Evolutionary conservation across 2,888 invertebrate genomes (phyloP).

Genomic region (Pachymerium ferrugineum): DNA sequence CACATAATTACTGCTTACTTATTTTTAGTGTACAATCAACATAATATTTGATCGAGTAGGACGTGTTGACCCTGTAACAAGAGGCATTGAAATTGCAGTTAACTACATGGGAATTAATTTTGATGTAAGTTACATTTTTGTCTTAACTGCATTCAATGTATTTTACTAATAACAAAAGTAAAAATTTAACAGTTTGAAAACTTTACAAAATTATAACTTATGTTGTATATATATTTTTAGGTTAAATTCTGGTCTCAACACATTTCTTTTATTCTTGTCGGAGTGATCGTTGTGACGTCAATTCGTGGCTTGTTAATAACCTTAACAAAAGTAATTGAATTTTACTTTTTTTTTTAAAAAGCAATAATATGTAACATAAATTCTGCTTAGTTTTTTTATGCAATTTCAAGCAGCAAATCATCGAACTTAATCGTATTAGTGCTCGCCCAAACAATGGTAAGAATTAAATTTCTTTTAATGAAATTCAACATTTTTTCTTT

Average conservation of each 20-base stretch:
- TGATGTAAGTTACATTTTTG: slow-evolving; percentile 47
- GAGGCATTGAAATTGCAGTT: slow-evolving; percentile 92
- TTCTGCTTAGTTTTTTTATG: slow-evolving; percentile 88
- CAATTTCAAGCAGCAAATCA: slow-evolving; percentile 96
- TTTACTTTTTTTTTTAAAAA: background rate
- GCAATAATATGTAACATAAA: slow-evolving; percentile 17
- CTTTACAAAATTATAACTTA: background rate
- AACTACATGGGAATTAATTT: slow-evolving; percentile 93
- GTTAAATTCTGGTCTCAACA: slow-evolving; percentile 95
- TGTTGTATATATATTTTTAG: slow-evolving; percentile 29
- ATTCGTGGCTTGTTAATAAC: slow-evolving; percentile 93
- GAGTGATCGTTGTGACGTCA: slow-evolving; percentile 96
- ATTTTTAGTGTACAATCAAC: slow-evolving; percentile 85
- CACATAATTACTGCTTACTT: background rate
- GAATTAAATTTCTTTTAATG: slow-evolving; percentile 37
- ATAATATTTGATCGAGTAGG: slow-evolving; percentile 98
- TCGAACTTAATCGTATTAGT: slow-evolving; percentile 96
- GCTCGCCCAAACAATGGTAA: slow-evolving; percentile 93
- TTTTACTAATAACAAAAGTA: too few species aligned
- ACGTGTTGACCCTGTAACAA: slow-evolving; percentile 95
- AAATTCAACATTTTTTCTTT: background rate
- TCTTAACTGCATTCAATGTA: slow-evolving; percentile 1
- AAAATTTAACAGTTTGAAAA: background rate
- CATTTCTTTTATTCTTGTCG: slow-evolving; percentile 92
- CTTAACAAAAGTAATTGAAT: slow-evolving; percentile 74